A percentile compares a stretch with the other conserved stretches of the same genome.
phyloP scores from a whole-genome alignment of 2,797 vertebrate species.

The Bradypodion ventrale region DNA sequence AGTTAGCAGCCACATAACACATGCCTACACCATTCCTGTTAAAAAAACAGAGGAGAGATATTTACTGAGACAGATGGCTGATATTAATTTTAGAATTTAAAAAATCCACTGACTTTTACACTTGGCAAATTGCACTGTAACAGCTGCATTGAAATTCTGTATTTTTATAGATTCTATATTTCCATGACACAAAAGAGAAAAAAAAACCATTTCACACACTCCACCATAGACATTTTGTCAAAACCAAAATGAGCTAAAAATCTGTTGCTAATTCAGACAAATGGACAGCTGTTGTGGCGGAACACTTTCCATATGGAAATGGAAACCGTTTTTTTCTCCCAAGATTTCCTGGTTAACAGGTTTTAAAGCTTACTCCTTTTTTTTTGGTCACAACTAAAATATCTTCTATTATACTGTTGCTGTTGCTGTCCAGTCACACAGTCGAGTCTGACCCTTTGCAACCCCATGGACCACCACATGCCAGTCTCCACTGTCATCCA shows the following conservation, averaged over 20 bases:
- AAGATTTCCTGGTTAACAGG: conserved; percentile 52
- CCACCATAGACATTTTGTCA: conserved; percentile 70
- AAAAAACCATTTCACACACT: conserved; percentile 40
- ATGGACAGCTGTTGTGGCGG: conserved; percentile 73
- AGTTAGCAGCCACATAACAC: background rate
- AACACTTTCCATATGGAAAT: conserved; percentile 73
- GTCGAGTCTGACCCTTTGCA: too few species aligned
- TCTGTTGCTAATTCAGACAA: conserved; percentile 78
- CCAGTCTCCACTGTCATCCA: too few species aligned
- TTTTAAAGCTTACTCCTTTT: conserved; percentile 60
- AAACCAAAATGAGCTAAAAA: conserved; percentile 71
- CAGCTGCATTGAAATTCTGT: conserved; percentile 34
- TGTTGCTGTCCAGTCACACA: too few species aligned
- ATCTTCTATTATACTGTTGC: conserved; percentile 31
- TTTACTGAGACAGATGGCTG: background rate
- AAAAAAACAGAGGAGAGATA: background rate
- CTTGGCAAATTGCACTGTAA: conserved; percentile 41
- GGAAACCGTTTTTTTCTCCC: conserved; percentile 18
- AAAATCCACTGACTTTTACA: conserved; percentile 8
- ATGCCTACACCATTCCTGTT: conserved; percentile 37
- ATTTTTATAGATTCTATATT: conserved; percentile 55
- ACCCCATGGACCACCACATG: too few species aligned
- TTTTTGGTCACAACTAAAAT: conserved; percentile 64
- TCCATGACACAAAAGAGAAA: conserved; percentile 66
- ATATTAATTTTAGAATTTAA: conserved; percentile 6